Evolutionary conservation across 2,113 vertebrate genomes (phyloP).

Genomic region (Cranoglanis bouderius): DNA sequence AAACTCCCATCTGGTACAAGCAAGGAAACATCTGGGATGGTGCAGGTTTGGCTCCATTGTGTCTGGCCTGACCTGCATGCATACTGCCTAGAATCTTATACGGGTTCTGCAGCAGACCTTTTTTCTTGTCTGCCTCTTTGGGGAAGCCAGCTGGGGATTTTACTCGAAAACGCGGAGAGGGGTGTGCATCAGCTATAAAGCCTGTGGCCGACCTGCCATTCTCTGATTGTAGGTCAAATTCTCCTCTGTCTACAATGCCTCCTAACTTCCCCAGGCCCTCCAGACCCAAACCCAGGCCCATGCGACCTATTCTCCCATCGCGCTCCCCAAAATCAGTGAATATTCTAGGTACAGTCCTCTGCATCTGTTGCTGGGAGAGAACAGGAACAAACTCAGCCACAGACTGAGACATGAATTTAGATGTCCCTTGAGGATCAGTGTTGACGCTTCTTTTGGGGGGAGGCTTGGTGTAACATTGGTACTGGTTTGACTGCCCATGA

Average conservation of each 20-base stretch:
- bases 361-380: conserved; percentile 46
- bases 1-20: conserved; percentile 56
- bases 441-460: conserved; percentile 21
- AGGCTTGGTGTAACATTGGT: conserved; percentile 54
- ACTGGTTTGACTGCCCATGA: conserved; percentile 53
- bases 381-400: conserved; percentile 51
- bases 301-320: conserved; percentile 31
- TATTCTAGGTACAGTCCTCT: conserved; percentile 31
- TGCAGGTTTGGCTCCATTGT: conserved; percentile 17
- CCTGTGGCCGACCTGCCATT: conserved; percentile 49
- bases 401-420: conserved; percentile 52
- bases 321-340: conserved; percentile 41
- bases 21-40: conserved; percentile 50
- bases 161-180: conserved; percentile 26
- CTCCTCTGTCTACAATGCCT: conserved; percentile 19
- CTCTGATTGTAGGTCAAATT: conserved; percentile 59
- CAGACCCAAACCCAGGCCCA: conserved; percentile 32
- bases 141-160: conserved; percentile 42
- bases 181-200: conserved; percentile 46
- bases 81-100: conserved; percentile 52
- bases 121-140: conserved; percentile 51
- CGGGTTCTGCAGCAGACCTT: conserved; percentile 50
- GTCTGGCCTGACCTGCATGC: conserved; percentile 48
- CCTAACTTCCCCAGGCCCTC: conserved; percentile 47
- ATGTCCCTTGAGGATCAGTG: conserved; percentile 10